phyloP scores from a whole-genome alignment of 2,113 vertebrate species.

The Rhinopomastus cyanomelas region DNA sequence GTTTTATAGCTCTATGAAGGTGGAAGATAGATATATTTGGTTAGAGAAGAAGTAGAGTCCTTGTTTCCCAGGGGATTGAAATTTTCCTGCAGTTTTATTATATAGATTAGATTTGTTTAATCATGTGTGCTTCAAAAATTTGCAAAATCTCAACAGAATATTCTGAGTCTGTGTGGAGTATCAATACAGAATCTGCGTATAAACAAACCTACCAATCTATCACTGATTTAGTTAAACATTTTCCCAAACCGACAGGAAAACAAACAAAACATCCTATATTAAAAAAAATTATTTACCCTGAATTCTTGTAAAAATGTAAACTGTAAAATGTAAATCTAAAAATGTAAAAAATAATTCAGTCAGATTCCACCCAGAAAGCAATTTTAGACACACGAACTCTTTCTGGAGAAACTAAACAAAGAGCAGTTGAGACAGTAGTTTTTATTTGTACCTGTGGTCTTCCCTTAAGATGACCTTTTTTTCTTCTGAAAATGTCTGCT shows the following conservation, averaged over 20 bases:
- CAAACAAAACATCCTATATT: not conserved
- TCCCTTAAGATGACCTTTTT: not conserved
- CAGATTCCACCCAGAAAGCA: not conserved
- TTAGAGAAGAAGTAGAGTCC: not conserved
- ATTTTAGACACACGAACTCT: not conserved
- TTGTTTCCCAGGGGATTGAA: not conserved
- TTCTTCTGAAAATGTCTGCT: not conserved
- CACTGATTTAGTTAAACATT: not conserved
- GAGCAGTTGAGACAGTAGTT: not conserved
- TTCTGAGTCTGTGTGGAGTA: not conserved
- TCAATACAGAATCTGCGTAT: not conserved
- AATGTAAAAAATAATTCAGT: accelerated
- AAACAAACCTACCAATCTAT: not conserved
- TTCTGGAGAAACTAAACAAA: not conserved
- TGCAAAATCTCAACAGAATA: not conserved
- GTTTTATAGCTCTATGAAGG: not conserved
- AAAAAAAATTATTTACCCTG: not conserved
- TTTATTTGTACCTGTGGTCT: not conserved
- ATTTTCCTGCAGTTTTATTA: not conserved
- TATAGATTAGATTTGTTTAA: not conserved
- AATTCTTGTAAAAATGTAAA: not conserved
- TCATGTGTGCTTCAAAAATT: not conserved
- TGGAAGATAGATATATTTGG: not conserved
- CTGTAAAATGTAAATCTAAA: not conserved
- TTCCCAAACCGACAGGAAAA: not conserved